These are phyloP conservation scores for Semnornis frantzii DNA, from an alignment of 2,113 vertebrate genomes.

Conservation along the genomic window DNA sequence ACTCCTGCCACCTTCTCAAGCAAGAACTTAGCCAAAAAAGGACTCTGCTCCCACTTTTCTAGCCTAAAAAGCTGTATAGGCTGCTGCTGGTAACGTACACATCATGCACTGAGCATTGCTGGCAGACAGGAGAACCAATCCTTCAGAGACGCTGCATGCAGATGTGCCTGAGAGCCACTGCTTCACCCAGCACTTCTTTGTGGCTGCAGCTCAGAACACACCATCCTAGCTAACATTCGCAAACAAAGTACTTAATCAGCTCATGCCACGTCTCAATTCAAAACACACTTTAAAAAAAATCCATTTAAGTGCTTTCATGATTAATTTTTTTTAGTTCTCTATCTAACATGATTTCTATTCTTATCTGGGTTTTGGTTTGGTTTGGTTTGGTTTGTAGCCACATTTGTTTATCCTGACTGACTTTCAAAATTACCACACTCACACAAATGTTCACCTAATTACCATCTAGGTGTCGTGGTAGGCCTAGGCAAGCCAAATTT, in stretches of 20 bases:
- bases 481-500: too few species aligned
- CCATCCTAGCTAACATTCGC: not conserved
- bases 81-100: not conserved
- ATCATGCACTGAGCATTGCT: not conserved
- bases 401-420: not conserved
- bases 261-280: not conserved
- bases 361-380: not conserved
- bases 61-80: not conserved
- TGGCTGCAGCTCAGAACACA: not conserved
- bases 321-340: not conserved
- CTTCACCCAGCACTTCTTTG: not conserved
- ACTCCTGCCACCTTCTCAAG: not conserved
- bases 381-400: not conserved
- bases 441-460: conserved; percentile 19
- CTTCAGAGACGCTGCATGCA: not conserved
- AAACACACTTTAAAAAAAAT: not conserved
- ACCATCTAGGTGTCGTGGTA: too few species aligned
- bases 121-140: not conserved
- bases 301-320: not conserved
- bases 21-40: not conserved
- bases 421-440: conserved; percentile 14
- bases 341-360: not conserved
- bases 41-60: not conserved
- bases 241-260: not conserved
- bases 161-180: not conserved